Conservation (phyloP, 2,888 invertebrate species). For the Griposia aprilina region DNA sequence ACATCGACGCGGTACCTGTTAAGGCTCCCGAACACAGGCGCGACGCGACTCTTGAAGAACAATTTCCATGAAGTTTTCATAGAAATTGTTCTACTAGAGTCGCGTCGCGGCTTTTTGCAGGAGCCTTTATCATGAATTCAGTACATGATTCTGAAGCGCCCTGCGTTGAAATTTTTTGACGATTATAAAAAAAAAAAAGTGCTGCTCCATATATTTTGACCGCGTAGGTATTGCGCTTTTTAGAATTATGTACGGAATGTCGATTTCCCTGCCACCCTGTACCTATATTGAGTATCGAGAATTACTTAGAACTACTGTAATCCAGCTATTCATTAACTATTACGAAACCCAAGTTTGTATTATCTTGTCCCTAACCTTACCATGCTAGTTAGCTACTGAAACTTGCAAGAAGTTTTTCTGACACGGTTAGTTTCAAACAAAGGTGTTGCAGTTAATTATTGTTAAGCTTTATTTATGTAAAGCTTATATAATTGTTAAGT, state of each 20-base stretch:
- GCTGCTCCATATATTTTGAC: background rate
- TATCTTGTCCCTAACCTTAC: background rate
- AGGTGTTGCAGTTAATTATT: background rate
- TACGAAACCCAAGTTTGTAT: background rate
- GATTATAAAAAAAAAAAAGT: no score
- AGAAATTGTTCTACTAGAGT: no score
- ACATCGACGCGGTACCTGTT: no score
- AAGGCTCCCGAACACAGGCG: no score
- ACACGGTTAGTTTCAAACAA: background rate
- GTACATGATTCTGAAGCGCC: background rate
- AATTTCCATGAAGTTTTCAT: no score
- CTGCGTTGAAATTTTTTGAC: no score
- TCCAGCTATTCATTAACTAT: background rate
- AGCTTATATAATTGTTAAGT: no score
- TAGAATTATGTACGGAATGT: background rate
- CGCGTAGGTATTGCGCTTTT: background rate
- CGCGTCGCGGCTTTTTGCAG: no score
- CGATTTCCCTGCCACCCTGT: background rate
- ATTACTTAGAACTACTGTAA: background rate
- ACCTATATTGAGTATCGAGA: background rate
- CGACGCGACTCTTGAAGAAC: no score
- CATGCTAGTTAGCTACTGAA: background rate
- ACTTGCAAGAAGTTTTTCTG: background rate
- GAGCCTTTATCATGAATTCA: no score
- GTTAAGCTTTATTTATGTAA: no score